Evolutionary conservation across 1,140 invertebrate genomes (phyloP).

Genomic region (Caenorhabditis brenneri): DNA sequence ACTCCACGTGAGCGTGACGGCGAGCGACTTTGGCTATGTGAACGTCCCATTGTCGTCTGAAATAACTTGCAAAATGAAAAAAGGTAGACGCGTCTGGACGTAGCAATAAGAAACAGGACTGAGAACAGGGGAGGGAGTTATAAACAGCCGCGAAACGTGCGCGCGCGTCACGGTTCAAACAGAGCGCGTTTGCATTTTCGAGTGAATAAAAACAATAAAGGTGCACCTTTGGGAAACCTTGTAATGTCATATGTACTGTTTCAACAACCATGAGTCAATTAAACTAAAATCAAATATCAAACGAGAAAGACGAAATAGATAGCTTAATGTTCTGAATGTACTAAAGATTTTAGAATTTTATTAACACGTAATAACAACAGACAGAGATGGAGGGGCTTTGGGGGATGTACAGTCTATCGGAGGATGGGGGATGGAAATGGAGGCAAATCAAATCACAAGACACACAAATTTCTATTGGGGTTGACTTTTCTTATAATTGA

Average conservation of each 20-base stretch:
- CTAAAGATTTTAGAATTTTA: not conserved
- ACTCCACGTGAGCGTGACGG: not conserved
- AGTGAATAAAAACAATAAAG: not conserved
- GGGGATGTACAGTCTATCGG: constrained; percentile 32
- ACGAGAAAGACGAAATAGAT: no score
- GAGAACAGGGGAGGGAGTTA: not conserved
- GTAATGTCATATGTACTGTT: no score
- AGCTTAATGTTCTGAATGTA: no score
- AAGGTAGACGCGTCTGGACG: not conserved
- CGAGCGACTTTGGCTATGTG: not conserved
- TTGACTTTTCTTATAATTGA: not conserved
- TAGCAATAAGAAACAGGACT: not conserved
- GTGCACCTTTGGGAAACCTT: no score
- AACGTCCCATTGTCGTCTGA: not conserved
- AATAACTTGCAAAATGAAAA: not conserved
- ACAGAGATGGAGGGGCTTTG: not conserved
- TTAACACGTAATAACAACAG: constrained; percentile 7
- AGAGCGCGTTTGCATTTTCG: not conserved
- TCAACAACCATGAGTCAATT: no score
- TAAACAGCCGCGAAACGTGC: not conserved
- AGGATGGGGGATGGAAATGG: constrained; percentile 5
- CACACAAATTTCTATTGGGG: not conserved
- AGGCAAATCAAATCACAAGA: constrained; percentile 37
- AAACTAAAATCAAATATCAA: no score
- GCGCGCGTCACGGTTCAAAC: not conserved